Evolutionary conservation across 2,797 vertebrate genomes (phyloP).

Genomic region (Pteropus rufus): DNA sequence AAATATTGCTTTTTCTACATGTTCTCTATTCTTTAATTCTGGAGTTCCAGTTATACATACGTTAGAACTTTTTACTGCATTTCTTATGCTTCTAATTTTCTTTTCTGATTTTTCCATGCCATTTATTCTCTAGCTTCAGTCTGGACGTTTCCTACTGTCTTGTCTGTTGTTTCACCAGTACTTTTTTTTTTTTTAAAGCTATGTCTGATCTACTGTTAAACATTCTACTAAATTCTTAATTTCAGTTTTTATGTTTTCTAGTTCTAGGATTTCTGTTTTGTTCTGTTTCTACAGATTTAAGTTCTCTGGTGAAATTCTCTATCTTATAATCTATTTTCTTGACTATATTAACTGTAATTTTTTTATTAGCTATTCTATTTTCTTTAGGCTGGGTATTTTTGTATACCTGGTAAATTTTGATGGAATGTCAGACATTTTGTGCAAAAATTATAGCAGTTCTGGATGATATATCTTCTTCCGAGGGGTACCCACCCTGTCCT

Average conservation of each 20-base stretch:
- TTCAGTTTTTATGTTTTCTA: neutral
- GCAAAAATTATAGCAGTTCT: neutral
- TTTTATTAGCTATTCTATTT: neutral
- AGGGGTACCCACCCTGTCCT: neutral
- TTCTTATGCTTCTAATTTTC: neutral
- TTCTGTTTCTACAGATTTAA: neutral
- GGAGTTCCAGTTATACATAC: neutral
- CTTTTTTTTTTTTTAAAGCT: neutral
- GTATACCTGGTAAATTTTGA: neutral
- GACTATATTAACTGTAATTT: neutral
- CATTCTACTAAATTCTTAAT: neutral
- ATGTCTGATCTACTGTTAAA: neutral
- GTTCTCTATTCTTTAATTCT: neutral
- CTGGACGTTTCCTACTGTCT: neutral
- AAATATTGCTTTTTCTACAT: neutral
- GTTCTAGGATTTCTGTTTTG: neutral
- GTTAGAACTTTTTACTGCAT: neutral
- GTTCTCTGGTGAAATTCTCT: neutral
- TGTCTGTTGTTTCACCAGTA: neutral
- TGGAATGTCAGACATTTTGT: neutral
- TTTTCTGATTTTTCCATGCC: neutral
- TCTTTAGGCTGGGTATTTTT: neutral
- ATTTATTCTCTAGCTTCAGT: neutral
- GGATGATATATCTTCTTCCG: neutral
- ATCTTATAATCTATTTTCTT: neutral